Evolutionary conservation across 2,888 invertebrate species (phyloP).

Genomic region (Drosophila rubida): DNA sequence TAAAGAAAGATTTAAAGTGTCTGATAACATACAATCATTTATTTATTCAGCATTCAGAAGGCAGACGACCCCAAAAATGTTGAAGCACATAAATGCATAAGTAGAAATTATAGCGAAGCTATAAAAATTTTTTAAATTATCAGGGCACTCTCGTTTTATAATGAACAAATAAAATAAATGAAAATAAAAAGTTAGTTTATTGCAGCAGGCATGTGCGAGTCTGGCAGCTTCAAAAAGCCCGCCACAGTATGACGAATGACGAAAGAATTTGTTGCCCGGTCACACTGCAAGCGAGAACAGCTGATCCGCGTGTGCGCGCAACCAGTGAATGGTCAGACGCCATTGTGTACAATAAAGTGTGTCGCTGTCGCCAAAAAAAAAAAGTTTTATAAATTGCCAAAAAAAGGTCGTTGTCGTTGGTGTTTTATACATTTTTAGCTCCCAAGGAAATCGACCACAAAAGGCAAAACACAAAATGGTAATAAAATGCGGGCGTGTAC

Average conservation of each 20-base stretch:
- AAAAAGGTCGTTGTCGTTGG: constrained; percentile 40
- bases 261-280: background rate
- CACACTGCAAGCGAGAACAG: constrained; percentile 32
- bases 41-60: background rate
- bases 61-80: background rate
- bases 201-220: background rate
- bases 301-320: constrained; percentile 38
- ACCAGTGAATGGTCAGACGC: constrained; percentile 50
- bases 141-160: background rate
- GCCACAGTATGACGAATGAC: background rate
- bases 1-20: background rate
- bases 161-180: background rate
- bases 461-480: constrained; percentile 54
- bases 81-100: background rate
- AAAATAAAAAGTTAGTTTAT: background rate
- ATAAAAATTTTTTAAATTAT: background rate
- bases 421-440: constrained; percentile 51
- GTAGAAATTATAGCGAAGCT: background rate
- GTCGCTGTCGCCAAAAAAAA: constrained; percentile 51
- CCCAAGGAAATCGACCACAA: constrained; percentile 46
- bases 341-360: constrained; percentile 64
- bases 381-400: constrained; percentile 51
- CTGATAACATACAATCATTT: background rate
- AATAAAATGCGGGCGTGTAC: constrained; percentile 26
- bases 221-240: constrained; percentile 11